A percentile compares a stretch with the other conserved stretches of the same genome.
Conservation (phyloP, 2,888 invertebrate genomes). For the Mystacides longicornis region DNA sequence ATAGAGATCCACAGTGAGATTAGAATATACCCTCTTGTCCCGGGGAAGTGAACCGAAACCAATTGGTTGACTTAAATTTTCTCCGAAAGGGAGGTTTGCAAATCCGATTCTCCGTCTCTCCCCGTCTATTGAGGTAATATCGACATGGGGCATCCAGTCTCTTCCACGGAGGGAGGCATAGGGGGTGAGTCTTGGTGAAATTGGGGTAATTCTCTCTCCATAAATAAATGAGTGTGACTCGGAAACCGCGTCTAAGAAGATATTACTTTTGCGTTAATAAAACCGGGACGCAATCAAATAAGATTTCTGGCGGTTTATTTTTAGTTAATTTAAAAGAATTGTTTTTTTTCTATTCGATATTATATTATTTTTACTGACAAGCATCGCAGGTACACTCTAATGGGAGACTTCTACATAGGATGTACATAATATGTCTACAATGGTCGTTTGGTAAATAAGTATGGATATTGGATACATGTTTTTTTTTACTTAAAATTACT, state of each 20-base stretch:
- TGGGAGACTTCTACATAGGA: too few relatives aligned
- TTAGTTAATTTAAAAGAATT: too few relatives aligned
- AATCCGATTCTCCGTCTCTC: constrained; percentile 3
- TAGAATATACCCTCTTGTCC: background rate
- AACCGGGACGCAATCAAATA: background rate
- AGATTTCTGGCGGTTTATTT: too few relatives aligned
- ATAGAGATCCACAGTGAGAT: too few relatives aligned
- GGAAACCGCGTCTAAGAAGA: constrained; percentile 3
- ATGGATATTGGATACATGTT: too few relatives aligned
- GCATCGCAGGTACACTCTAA: too few relatives aligned
- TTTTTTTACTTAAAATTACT: too few relatives aligned
- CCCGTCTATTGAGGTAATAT: constrained; percentile 3
- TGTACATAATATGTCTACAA: too few relatives aligned
- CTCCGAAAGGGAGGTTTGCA: background rate
- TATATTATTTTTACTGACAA: too few relatives aligned
- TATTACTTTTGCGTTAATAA: background rate
- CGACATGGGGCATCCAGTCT: background rate
- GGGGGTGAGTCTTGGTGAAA: background rate
- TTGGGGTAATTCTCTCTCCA: constrained; percentile 15
- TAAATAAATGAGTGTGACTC: constrained; percentile 12
- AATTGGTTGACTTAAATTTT: constrained; percentile 6
- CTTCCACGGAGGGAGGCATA: constrained; percentile 5
- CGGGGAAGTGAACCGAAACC: constrained; percentile 8
- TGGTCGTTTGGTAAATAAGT: too few relatives aligned
- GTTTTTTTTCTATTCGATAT: too few relatives aligned